These are phyloP conservation scores for Gymnorhina tibicen DNA, from an alignment of 2,113 vertebrate species.

Conservation along the genomic window DNA sequence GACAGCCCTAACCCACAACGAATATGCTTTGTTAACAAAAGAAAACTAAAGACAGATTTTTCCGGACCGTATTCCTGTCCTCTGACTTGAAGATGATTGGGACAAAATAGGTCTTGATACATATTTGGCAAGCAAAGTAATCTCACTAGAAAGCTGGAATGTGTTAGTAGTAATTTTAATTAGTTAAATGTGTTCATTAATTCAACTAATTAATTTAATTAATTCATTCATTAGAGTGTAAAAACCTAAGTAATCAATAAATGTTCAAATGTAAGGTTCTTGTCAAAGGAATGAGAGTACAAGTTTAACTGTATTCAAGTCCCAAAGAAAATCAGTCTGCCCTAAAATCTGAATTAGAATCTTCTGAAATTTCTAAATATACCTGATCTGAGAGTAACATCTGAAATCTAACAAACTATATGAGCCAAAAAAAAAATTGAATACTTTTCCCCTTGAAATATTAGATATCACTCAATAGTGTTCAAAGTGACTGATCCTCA, in stretches of 20 bases:
- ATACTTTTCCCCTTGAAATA: background rate
- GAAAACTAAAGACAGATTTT: background rate
- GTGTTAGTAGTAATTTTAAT: background rate
- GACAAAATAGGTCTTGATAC: background rate
- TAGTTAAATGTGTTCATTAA: background rate
- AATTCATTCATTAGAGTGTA: background rate
- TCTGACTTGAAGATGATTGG: background rate
- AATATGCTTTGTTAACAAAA: background rate
- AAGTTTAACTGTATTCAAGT: background rate
- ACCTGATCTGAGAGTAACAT: background rate
- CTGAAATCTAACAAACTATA: background rate
- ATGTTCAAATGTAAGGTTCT: background rate
- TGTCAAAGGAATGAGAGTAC: background rate
- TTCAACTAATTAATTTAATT: constrained; percentile 8
- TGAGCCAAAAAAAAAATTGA: background rate
- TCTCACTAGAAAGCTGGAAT: background rate
- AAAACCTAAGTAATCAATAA: constrained; percentile 14
- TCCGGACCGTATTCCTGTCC: background rate
- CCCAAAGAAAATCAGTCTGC: background rate
- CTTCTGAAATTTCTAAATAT: background rate
- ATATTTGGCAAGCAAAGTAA: background rate
- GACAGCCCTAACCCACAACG: rapidly evolving
- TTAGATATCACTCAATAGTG: background rate
- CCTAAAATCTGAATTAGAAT: background rate
- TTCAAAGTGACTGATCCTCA: background rate